Evolutionary conservation across 1,140 invertebrate genomes (phyloP), one percentile per base, ranked within the genome.

Genomic region (Rhopalosiphum maidis): DNA sequence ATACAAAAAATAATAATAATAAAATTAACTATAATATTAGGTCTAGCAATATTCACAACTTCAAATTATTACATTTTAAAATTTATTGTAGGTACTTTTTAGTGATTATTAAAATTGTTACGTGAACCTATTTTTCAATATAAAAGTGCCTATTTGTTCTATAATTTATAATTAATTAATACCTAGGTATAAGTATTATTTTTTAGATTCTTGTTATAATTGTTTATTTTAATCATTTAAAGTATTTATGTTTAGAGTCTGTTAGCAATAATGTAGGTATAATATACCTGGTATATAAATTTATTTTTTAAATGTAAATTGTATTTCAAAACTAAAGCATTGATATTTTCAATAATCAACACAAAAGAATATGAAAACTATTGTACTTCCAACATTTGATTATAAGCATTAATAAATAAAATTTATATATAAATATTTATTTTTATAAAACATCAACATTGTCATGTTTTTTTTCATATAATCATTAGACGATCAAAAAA

Each of bases 371-470:
- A 37, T 89, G 88, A 89, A 89, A 55, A 89, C 37, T 55, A 30
- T 54, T 37, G 51, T 25, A 41, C 88, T 89, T 89, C 51, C 88
- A 55, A 11, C 21, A 21, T n/a, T 89, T 55, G 22, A 41, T 55
- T 89, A 25, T 55, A 55, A 35, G 30, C 48, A 37, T 89, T 37
- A 7, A 77, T n/a, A 55, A 55, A 22, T 89, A 55, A 89, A 21
- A 51, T 87, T 85, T 85, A 43, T 85, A 11, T 25, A 85, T 8
- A 41, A 25, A 86, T 46, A 86, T 86, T 89, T 89, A 89, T 87
- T 87, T 87, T 87, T 87, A 87, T 87, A 87, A n/a, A 48, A 48
- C 15, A 86, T 21, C 21, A 54, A 37, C 9, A 54, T 87, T 43
- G 6, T 86, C 48, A 2, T 51, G 51, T 88, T n/a, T 88, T n/a